These are phyloP conservation scores for Syrphus vitripennis DNA, from an alignment of 2,888 invertebrate species.

Conservation along the genomic window DNA sequence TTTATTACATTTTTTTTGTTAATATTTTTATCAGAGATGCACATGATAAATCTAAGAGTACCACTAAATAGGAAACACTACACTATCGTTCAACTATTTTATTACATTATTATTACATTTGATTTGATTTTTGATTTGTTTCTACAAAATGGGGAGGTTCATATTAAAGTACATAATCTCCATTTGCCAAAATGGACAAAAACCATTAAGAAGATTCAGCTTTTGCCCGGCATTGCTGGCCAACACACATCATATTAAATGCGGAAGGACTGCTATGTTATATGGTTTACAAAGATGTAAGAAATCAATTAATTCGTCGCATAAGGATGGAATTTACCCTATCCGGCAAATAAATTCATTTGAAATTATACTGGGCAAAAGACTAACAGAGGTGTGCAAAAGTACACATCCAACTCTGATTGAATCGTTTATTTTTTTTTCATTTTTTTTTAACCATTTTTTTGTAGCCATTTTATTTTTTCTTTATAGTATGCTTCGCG, in stretches of 20 bases:
- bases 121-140: slow-evolving; percentile 17
- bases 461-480: slow-evolving; percentile 40
- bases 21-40: slow-evolving; percentile 16
- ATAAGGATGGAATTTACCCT: slow-evolving; percentile 75
- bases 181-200: slow-evolving; percentile 81
- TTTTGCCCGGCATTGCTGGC: slow-evolving; percentile 76
- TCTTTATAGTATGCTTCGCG: slow-evolving; percentile 26
- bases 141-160: slow-evolving; percentile 75
- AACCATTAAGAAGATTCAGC: slow-evolving; percentile 81
- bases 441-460: slow-evolving; percentile 63
- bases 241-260: slow-evolving; percentile 5
- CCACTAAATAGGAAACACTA: slow-evolving; percentile 42
- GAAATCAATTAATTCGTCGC: slow-evolving; percentile 76
- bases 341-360: slow-evolving; percentile 77
- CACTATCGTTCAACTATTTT: slow-evolving; percentile 38
- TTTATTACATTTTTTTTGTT: not conserved
- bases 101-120: not conserved
- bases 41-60: slow-evolving; percentile 45
- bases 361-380: slow-evolving; percentile 75
- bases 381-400: slow-evolving; percentile 80
- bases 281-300: slow-evolving; percentile 69
- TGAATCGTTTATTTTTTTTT: slow-evolving; percentile 75
- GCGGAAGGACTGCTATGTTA: slow-evolving; percentile 31
- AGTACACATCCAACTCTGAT: slow-evolving; percentile 77
- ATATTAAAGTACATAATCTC: slow-evolving; percentile 81